These are phyloP conservation scores for Falco rusticolus DNA, from an alignment of 2,797 vertebrate genomes.

Conservation along the genomic window DNA sequence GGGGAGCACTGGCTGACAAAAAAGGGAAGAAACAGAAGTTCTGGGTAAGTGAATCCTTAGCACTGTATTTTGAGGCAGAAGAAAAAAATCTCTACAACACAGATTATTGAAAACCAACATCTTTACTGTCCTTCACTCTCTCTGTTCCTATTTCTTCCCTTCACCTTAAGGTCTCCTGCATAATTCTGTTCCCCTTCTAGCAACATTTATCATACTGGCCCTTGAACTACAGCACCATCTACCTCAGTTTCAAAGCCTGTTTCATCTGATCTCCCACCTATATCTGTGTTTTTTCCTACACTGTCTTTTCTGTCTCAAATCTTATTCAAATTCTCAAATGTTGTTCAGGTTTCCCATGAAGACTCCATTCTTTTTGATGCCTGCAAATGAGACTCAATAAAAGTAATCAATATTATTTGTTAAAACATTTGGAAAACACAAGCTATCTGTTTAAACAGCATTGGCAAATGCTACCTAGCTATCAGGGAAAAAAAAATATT, in stretches of 20 bases:
- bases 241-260: not conserved
- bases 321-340: not conserved
- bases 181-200: not conserved
- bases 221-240: not conserved
- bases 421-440: not conserved
- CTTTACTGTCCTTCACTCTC: not conserved
- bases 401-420: not conserved
- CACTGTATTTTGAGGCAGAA: not conserved
- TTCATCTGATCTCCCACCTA: not conserved
- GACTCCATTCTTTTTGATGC: not conserved
- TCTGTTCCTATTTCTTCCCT: not conserved
- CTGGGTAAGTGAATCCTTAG: slow-evolving; percentile 73
- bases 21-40: slow-evolving; percentile 74
- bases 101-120: not conserved
- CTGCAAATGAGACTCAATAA: not conserved
- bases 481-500: not conserved
- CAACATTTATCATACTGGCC: not conserved
- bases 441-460: not conserved
- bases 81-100: not conserved
- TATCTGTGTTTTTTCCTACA: not conserved
- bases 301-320: not conserved
- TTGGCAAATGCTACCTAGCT: not conserved
- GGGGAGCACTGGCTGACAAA: slow-evolving; percentile 70
- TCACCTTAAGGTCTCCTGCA: not conserved
- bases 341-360: not conserved